Conservation (phyloP, 1,140 invertebrate species). For the Trigoniulus corallinus region DNA sequence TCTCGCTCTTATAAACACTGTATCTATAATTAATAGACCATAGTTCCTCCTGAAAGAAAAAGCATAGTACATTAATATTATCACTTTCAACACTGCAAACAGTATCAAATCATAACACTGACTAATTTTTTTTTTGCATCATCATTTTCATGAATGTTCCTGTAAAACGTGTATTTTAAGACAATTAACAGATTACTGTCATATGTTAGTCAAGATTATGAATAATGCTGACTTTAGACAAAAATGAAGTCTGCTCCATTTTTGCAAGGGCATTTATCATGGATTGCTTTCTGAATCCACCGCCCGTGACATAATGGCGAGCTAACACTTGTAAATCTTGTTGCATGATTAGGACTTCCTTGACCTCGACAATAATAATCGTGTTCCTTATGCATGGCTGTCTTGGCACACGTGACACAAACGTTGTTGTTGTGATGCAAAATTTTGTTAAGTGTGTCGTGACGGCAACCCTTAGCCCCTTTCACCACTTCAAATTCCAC, state of each 20-base stretch:
- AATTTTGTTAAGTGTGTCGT: constrained; percentile 44
- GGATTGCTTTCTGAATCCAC: constrained; percentile 37
- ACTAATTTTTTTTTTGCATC: no score
- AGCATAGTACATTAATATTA: no score
- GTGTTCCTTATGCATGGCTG: constrained; percentile 46
- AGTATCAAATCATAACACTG: no score
- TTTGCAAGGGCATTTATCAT: constrained; percentile 11
- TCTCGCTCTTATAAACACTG: no score
- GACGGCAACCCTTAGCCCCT: constrained; percentile 57
- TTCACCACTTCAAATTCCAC: constrained; percentile 64
- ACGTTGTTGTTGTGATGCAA: constrained; percentile 46
- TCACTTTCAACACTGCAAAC: no score
- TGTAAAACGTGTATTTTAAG: no score
- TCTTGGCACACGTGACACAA: constrained; percentile 53
- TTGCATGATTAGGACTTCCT: constrained; percentile 47
- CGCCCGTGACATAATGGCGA: constrained; percentile 64
- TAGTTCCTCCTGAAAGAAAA: no score
- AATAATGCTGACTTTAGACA: no score
- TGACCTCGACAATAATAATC: constrained; percentile 63
- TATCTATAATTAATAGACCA: no score
- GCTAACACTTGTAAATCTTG: constrained; percentile 55
- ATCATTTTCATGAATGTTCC: no score
- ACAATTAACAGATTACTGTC: no score
- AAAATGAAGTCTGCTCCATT: constrained; percentile 20
- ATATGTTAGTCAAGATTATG: no score